Evolutionary conservation across 2,888 invertebrate species (phyloP), one percentile per base, ranked within the genome.

Genomic region (Cephus pygmeus): DNA sequence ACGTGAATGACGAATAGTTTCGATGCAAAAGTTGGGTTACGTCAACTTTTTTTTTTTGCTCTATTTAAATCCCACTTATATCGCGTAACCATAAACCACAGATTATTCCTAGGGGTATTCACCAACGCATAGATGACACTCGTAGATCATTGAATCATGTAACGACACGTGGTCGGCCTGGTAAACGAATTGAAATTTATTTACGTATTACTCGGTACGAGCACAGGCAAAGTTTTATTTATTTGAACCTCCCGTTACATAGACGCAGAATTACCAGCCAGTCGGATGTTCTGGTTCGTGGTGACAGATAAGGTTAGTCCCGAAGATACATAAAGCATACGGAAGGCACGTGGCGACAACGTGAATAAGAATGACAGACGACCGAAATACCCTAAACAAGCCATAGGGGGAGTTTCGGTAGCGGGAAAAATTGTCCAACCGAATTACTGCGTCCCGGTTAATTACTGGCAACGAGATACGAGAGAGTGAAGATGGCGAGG

Each of bases 401-500:
- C 56, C 56, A 56, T 2, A 23, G 23, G 15, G 56, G 15, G 56
- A 6, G 15, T 40, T 56, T 23, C 4, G 23, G 9, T 9, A 6
- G 0, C 9, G 23, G 23, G 9, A 56, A 56, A 56, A 23, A 9
- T 56, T 23, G 9, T 15, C 56, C 56, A 56, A 23, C 2, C 56
- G 23, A 31, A 71, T 71, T 71, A 9, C 31, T 12, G 31, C 31
- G 33, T 31, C 33, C 12, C 71, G 12, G 12, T 23, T 71, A 71
- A 71, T 71, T 31, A 12, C 31, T 1, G 34, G 31, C 12, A 71
- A 71, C 31, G 12, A 71, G 71, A 30, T 31, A 33, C 1, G 12
- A 69, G 33, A 15, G 31, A 34, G 12, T 3, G 4, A 71, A 34
- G 31, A 71, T 4, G 31, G 79, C 78, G 77, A 76, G 77, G 80